Conservation (phyloP, 2,888 invertebrate species). For the Pheosia tremula region DNA sequence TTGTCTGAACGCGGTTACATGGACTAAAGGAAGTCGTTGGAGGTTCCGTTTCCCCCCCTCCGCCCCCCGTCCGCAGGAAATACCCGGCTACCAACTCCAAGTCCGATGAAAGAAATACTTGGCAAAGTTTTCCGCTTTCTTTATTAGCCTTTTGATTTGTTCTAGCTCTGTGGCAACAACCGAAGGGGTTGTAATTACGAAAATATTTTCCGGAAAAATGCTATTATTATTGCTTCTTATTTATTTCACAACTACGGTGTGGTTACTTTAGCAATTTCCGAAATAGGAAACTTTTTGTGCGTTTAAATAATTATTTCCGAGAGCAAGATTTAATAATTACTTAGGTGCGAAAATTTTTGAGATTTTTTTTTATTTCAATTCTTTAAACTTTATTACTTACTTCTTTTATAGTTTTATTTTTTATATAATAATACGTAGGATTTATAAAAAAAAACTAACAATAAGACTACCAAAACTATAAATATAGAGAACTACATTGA, state of each 20-base stretch:
- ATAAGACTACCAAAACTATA: not conserved
- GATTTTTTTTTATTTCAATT: too few relatives aligned
- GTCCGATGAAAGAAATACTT: constrained; percentile 74
- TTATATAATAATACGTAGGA: too few relatives aligned
- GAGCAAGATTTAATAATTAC: too few relatives aligned
- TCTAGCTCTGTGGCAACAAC: constrained; percentile 40
- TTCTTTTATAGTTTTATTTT: too few relatives aligned
- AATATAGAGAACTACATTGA: constrained; percentile 15
- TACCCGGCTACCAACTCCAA: constrained; percentile 60
- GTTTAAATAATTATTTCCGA: too few relatives aligned
- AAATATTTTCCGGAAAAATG: constrained; percentile 2
- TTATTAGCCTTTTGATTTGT: constrained; percentile 65
- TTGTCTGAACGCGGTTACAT: constrained; percentile 49
- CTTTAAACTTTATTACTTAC: too few relatives aligned
- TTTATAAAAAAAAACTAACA: too few relatives aligned
- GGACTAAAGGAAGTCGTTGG: constrained; percentile 66
- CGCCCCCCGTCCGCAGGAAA: constrained; percentile 56
- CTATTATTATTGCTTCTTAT: not conserved
- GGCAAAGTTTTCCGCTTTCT: constrained; percentile 51
- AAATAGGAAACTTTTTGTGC: too few relatives aligned
- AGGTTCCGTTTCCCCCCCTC: constrained; percentile 59
- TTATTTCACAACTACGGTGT: too few relatives aligned
- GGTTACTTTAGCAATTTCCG: not conserved
- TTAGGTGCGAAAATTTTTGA: too few relatives aligned
- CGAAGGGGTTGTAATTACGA: constrained; percentile 42